These are phyloP conservation scores for Isaurus tuberculatus DNA, from an alignment of 92 coral and sea anemone species.

Conservation along the genomic window DNA sequence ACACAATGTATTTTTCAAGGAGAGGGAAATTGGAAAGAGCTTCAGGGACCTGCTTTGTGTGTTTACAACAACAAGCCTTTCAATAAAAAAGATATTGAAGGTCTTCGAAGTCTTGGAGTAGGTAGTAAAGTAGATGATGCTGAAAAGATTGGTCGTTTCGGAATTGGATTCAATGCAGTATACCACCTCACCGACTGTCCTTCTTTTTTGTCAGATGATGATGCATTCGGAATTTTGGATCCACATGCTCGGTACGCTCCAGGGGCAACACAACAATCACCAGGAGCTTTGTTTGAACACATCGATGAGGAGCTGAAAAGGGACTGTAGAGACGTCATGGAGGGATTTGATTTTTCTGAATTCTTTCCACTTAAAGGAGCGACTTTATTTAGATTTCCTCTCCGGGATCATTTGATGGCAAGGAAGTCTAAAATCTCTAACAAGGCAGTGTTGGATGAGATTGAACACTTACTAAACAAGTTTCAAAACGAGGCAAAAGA, in stretches of 20 bases:
- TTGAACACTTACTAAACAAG: slow-evolving; percentile 48
- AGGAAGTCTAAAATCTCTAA: slow-evolving; percentile 68
- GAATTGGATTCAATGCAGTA: slow-evolving; percentile 94
- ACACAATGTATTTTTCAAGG: background rate
- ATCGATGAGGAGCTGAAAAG: slow-evolving; percentile 49
- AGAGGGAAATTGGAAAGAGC: slow-evolving; percentile 74
- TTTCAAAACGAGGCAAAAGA: slow-evolving; percentile 73
- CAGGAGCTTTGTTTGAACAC: slow-evolving; percentile 75
- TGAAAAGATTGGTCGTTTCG: slow-evolving; percentile 92
- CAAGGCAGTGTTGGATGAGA: slow-evolving; percentile 9
- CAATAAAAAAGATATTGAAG: slow-evolving; percentile 78
- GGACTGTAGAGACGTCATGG: slow-evolving; percentile 74
- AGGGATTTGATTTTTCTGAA: slow-evolving; percentile 72
- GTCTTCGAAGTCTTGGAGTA: slow-evolving; percentile 85
- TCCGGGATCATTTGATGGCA: slow-evolving; percentile 63
- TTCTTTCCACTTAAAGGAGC: slow-evolving; percentile 63
- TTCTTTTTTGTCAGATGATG: slow-evolving; percentile 79
- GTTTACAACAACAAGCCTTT: slow-evolving; percentile 89
- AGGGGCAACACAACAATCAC: slow-evolving; percentile 68
- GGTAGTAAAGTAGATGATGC: slow-evolving; percentile 86
- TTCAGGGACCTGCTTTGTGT: slow-evolving; percentile 95
- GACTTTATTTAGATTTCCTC: slow-evolving; percentile 91
- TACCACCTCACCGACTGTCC: slow-evolving; percentile 98
- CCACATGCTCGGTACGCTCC: slow-evolving; percentile 86
- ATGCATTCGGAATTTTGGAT: slow-evolving; percentile 83